Conservation (phyloP, 2,113 vertebrate genomes). For the Probosciger aterrimus region DNA sequence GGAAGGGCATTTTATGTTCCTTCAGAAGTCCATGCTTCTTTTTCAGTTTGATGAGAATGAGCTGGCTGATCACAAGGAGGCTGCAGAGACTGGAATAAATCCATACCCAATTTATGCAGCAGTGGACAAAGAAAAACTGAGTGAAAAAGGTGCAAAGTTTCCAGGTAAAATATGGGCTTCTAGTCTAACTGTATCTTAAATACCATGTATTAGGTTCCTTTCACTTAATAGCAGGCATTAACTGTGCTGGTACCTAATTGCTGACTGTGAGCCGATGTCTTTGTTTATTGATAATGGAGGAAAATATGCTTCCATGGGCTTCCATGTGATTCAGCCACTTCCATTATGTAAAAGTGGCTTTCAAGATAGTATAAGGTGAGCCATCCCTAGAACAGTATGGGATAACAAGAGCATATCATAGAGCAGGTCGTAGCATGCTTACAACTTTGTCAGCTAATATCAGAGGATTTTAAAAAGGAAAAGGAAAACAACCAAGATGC, state of each 20-base stretch:
- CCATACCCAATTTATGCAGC: not conserved
- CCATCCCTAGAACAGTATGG: not conserved
- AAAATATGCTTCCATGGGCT: not conserved
- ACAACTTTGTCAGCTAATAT: not conserved
- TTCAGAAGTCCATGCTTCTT: not conserved
- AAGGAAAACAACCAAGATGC: not conserved
- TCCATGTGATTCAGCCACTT: not conserved
- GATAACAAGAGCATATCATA: not conserved
- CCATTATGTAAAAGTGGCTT: not conserved
- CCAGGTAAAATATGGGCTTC: not conserved
- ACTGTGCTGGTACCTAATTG: not conserved
- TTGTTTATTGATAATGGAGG: not conserved
- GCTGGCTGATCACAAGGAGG: not conserved
- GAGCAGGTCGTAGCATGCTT: not conserved
- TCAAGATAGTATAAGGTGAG: not conserved
- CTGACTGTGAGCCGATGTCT: not conserved
- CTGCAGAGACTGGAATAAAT: not conserved
- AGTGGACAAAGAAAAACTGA: not conserved
- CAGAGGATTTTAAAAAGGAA: not conserved
- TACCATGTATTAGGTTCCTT: not conserved
- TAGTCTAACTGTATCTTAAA: not conserved
- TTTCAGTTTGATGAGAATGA: not conserved
- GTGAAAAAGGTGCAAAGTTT: not conserved
- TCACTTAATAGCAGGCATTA: not conserved
- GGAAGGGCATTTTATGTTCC: not conserved